A percentile compares a stretch with the other conserved stretches of the same genome.
Evolutionary conservation across 2,888 invertebrate species (phyloP).

Genomic region (Falcaria lacertinaria): DNA sequence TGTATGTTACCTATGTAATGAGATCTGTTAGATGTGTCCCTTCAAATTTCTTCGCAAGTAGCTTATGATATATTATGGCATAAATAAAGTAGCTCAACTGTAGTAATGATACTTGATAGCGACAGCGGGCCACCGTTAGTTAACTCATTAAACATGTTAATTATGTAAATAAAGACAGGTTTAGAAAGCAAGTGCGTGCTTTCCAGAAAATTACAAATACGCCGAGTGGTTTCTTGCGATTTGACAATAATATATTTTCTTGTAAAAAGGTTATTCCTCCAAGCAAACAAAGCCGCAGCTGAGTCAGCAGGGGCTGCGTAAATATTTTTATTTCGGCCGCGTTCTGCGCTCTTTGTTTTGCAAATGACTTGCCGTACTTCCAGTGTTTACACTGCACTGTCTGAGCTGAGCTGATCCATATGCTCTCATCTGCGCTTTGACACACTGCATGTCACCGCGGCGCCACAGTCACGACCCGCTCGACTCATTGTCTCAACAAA

Average conservation of each 20-base stretch:
- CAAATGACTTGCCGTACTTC: slow-evolving; percentile 62
- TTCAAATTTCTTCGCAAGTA: too few species aligned
- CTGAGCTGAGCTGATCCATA: slow-evolving; percentile 57
- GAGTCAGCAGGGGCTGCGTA: slow-evolving; percentile 68
- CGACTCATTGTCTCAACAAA: slow-evolving; percentile 26
- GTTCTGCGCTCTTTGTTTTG: slow-evolving; percentile 69
- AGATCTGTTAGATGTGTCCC: too few species aligned
- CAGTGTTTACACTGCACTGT: slow-evolving; percentile 57
- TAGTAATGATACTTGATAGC: neutral
- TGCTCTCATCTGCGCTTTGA: slow-evolving; percentile 45
- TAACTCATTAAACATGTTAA: neutral
- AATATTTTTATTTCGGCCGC: slow-evolving; percentile 74
- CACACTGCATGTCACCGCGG: slow-evolving; percentile 36
- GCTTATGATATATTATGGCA: too few species aligned
- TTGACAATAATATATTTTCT: slow-evolving; percentile 63
- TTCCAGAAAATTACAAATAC: slow-evolving; percentile 14
- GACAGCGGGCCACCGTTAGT: neutral
- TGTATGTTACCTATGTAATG: too few species aligned
- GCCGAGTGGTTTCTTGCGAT: slow-evolving; percentile 31
- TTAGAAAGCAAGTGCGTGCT: neutral
- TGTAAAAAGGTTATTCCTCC: slow-evolving; percentile 57
- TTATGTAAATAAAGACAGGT: neutral
- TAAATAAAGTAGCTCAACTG: neutral
- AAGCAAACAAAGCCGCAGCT: slow-evolving; percentile 64
- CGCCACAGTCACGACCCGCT: slow-evolving; percentile 32